Evolutionary conservation across 2,113 vertebrate species (phyloP), one percentile per base, ranked within the genome.

Genomic region (Corythornis madagascariensis): DNA sequence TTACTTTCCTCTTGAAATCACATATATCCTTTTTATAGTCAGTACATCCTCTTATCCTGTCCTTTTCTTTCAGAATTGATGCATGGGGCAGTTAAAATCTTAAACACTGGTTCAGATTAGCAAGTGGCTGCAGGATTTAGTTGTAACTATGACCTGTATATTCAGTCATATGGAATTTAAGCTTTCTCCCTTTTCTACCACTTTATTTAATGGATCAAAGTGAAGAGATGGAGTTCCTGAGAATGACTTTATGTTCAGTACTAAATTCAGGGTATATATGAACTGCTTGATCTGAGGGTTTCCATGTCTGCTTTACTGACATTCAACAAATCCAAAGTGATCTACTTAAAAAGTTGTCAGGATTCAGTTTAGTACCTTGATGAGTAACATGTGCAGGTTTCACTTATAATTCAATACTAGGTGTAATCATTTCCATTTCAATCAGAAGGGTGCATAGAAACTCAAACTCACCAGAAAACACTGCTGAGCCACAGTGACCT

Each of bases 261-360:
- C 21, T 84, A n/a, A 31, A 55, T 69, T 26, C 40, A 63, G 31
- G 7, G 3, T 61, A 20, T 79, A 24, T 17, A 20, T 10, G 35
- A 86, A 21, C 35, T 60, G 18, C 47, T 69, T 50, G 14, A 77
- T 77, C 40, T 72, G 47, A 21, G 29, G 35, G 16, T 20, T 86
- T 80, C 65, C 3, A 4, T 69, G 57, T 48, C 43, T 82, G 55
- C 61, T 73, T 64, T 71, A 66, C 35, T 26, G 79, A 71, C 18
- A 74, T 90, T 12, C 40, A 94, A 94, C 89, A 95, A 91, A 95
- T 53, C n/a, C 31, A 25, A 83, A 53, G 50, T 66, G n/a, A 59
- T 69, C 57, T 83, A 38, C 56, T 24, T 40, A 14, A 84, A 61
- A 75, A 65, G 33, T 22, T 90, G 60, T 56, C 83, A 76, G 28